These are phyloP conservation scores for Melangyna quadrimaculata DNA, from an alignment of 2,888 invertebrate species.

Conservation along the genomic window DNA sequence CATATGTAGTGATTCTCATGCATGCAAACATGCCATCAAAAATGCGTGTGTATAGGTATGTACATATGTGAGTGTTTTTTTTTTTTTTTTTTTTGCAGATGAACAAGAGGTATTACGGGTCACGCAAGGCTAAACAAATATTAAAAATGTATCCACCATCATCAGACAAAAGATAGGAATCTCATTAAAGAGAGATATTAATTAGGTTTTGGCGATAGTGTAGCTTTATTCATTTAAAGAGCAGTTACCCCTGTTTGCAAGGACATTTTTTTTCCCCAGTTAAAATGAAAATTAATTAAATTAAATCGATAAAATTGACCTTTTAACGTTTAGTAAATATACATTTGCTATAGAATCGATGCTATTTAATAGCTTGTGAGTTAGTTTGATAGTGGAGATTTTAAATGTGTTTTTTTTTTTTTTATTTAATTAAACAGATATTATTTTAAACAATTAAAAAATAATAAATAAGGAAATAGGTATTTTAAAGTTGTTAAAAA, in stretches of 20 bases:
- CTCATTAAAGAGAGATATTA: slow-evolving; percentile 46
- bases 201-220: slow-evolving; percentile 50
- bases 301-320: not conserved
- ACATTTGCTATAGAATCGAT: not conserved
- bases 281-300: slow-evolving; percentile 2
- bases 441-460: too few species aligned
- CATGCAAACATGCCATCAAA: not conserved
- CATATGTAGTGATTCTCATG: not conserved
- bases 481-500: too few species aligned
- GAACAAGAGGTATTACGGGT: slow-evolving; percentile 35
- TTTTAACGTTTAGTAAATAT: not conserved
- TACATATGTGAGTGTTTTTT: not conserved
- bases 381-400: too few species aligned
- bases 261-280: slow-evolving; percentile 13
- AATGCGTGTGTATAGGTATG: slow-evolving; percentile 7
- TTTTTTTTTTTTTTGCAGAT: slow-evolving; percentile 3
- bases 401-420: too few species aligned
- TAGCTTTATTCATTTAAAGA: slow-evolving; percentile 50
- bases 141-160: slow-evolving; percentile 39
- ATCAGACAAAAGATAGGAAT: slow-evolving; percentile 50
- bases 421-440: too few species aligned
- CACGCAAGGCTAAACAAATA: slow-evolving; percentile 61
- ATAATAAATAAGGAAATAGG: too few species aligned
- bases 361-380: too few species aligned
- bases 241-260: slow-evolving; percentile 51